Evolutionary conservation across 2,113 vertebrate species (phyloP).

Genomic region (Bucco capensis): DNA sequence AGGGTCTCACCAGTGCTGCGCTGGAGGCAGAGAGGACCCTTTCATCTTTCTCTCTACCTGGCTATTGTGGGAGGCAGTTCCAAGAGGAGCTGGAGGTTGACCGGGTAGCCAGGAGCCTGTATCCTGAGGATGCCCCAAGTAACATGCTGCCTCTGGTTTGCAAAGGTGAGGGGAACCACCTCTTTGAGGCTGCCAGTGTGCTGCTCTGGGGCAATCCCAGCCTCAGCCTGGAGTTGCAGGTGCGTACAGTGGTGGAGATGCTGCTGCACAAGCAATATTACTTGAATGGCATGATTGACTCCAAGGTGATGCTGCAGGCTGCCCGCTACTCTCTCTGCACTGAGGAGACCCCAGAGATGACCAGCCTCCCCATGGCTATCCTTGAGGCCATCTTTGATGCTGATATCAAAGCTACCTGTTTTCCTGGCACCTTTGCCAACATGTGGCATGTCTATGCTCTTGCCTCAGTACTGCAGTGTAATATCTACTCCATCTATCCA

Average conservation of each 20-base stretch:
- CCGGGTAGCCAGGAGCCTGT: conserved; percentile 80
- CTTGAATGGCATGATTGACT: conserved; percentile 93
- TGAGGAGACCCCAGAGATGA: conserved; percentile 89
- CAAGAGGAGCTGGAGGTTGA: conserved; percentile 84
- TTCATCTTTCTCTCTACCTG: conserved; percentile 79
- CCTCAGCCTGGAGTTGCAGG: conserved; percentile 91
- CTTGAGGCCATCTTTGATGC: conserved; percentile 94
- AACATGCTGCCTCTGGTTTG: conserved; percentile 88
- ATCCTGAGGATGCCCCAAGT: conserved; percentile 85
- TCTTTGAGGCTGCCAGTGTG: conserved; percentile 90
- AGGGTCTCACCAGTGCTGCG: conserved; percentile 78
- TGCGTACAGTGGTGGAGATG: conserved; percentile 94
- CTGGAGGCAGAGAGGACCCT: conserved; percentile 81
- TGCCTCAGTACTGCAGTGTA: conserved; percentile 85
- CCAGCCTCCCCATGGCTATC: conserved; percentile 82
- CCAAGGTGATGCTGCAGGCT: conserved; percentile 96
- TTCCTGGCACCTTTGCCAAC: conserved; percentile 89
- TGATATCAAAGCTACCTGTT: conserved; percentile 93
- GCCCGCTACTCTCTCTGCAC: conserved; percentile 91
- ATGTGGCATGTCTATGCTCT: conserved; percentile 96
- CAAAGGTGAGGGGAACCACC: conserved; percentile 85
- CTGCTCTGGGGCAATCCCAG: conserved; percentile 83
- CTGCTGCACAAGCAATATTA: conserved; percentile 91
- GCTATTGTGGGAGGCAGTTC: conserved; percentile 70
- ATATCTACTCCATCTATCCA: conserved; percentile 94